These are phyloP conservation scores for Amiota mariae DNA, from an alignment of 2,888 invertebrate genomes.

Conservation along the genomic window DNA sequence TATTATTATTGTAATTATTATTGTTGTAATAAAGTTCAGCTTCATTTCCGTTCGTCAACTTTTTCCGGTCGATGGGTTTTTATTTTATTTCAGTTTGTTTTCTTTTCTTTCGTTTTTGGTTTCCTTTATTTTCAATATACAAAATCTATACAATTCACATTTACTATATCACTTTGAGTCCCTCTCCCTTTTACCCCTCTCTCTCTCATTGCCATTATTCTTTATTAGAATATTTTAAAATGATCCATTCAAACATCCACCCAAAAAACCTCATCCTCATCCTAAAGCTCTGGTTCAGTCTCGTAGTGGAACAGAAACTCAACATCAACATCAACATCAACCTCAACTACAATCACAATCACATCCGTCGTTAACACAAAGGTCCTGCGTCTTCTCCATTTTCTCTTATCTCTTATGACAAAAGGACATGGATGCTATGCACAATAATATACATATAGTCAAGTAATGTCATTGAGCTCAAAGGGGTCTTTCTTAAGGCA, in stretches of 20 bases:
- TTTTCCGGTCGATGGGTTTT: slow-evolving; percentile 1
- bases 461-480: too few relatives aligned
- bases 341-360: neutral
- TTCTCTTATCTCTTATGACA: neutral
- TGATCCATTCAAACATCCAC: too few relatives aligned
- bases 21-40: slow-evolving; percentile 61
- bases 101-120: neutral
- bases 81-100: neutral
- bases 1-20: neutral
- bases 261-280: too few relatives aligned
- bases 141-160: too few relatives aligned
- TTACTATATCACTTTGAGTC: too few relatives aligned
- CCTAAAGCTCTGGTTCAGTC: too few relatives aligned
- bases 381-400: neutral
- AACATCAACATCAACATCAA: neutral
- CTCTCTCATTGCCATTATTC: too few relatives aligned
- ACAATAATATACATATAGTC: too few relatives aligned
- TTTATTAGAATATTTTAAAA: too few relatives aligned
- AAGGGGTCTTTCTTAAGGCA: neutral
- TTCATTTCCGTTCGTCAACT: slow-evolving; percentile 52
- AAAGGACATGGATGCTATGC: neutral
- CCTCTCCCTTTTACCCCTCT: too few relatives aligned
- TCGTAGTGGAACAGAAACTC: neutral
- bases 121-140: neutral
- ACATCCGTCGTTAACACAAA: neutral